These are phyloP conservation scores for Myoxocephalus aenaeus DNA, from an alignment of 2,797 vertebrate species.

Conservation along the genomic window DNA sequence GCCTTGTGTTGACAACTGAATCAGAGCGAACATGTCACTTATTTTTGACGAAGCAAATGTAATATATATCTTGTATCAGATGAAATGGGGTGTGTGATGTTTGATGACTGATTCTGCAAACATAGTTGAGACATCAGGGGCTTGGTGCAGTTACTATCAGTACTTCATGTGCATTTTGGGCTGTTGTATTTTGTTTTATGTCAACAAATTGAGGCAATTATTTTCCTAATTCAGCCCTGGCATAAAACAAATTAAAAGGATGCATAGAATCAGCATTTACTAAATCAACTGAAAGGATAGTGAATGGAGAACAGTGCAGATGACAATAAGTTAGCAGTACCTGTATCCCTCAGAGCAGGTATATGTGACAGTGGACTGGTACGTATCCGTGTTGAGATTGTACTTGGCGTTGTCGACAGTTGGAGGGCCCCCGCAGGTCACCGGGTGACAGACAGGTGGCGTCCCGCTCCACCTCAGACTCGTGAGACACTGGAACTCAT, in stretches of 20 bases:
- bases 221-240: neutral
- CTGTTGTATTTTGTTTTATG: neutral
- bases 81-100: neutral
- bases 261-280: neutral
- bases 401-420: slow-evolving; percentile 86
- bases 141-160: neutral
- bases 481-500: slow-evolving; percentile 89
- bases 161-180: neutral
- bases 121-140: neutral
- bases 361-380: slow-evolving; percentile 89
- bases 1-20: neutral
- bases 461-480: slow-evolving; percentile 88
- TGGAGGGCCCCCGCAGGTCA: slow-evolving; percentile 87
- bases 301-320: neutral
- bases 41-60: no score
- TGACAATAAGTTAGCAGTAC: slow-evolving; percentile 78
- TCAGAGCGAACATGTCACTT: no score
- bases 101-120: neutral
- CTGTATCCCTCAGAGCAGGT: slow-evolving; percentile 91
- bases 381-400: slow-evolving; percentile 83
- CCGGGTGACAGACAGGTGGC: slow-evolving; percentile 88
- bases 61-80: neutral
- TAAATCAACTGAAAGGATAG: neutral
- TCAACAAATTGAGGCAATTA: neutral
- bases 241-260: neutral